phyloP scores from a whole-genome alignment of 2,797 vertebrate species.

The Hephaestus fuliginosus region DNA sequence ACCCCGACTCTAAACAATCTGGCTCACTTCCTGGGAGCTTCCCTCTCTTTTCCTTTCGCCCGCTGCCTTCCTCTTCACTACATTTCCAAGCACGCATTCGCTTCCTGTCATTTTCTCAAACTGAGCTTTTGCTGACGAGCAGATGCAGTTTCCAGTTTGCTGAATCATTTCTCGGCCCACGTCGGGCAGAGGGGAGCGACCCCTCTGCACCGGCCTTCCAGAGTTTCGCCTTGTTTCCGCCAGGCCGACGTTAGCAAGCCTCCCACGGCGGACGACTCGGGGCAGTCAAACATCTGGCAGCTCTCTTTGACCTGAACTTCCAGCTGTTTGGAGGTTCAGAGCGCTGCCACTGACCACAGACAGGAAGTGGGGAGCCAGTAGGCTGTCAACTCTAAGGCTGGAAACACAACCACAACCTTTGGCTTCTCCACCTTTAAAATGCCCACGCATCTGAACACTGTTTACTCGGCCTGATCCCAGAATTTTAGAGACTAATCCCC shows the following conservation, averaged over 20 bases:
- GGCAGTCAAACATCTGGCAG: constrained; percentile 75
- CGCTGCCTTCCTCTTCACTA: constrained; percentile 28
- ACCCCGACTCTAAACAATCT: constrained; percentile 65
- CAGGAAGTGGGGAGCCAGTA: constrained; percentile 76
- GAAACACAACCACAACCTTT: constrained; percentile 61
- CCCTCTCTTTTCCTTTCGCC: constrained; percentile 40
- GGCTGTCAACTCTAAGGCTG: constrained; percentile 59
- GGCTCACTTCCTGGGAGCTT: constrained; percentile 72
- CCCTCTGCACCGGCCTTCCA: neutral
- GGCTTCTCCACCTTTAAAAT: constrained; percentile 44
- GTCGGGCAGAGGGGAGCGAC: neutral
- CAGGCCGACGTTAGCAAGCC: constrained; percentile 30
- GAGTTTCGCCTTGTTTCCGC: constrained; percentile 28
- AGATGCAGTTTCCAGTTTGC: constrained; percentile 59
- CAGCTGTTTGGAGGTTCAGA: constrained; percentile 77
- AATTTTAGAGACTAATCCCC: neutral
- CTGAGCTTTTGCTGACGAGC: constrained; percentile 48
- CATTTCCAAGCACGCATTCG: constrained; percentile 40
- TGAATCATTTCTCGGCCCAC: constrained; percentile 57
- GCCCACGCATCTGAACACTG: constrained; percentile 18
- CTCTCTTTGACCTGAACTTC: constrained; percentile 71
- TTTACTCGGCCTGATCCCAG: neutral
- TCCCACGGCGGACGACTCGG: constrained; percentile 50
- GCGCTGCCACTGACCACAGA: constrained; percentile 76
- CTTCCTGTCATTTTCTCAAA: constrained; percentile 64